These are phyloP conservation scores for Ferdinandea cuprea DNA, from an alignment of 2,888 invertebrate species.

Conservation along the genomic window DNA sequence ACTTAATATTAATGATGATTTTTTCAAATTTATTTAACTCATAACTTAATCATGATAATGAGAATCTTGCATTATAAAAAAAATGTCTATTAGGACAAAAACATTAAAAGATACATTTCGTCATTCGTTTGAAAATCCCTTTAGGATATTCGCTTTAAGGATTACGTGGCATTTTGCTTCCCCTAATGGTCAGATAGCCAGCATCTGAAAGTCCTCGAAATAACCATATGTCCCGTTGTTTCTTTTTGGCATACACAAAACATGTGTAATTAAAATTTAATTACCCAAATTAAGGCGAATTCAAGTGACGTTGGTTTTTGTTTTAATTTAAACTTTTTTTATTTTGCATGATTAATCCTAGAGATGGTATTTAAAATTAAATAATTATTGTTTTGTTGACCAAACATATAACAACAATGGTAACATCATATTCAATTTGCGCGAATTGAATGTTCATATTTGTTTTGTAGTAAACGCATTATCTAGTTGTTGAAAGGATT, in stretches of 20 bases:
- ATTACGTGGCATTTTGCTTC: conserved; percentile 36
- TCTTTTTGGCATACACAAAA: conserved; percentile 29
- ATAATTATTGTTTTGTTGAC: conserved; percentile 26
- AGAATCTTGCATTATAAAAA: too few relatives aligned
- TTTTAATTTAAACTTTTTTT: conserved; percentile 22
- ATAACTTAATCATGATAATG: too few relatives aligned
- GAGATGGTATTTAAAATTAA: conserved; percentile 12
- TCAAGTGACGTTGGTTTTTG: conserved; percentile 6
- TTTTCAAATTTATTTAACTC: too few relatives aligned
- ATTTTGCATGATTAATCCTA: conserved; percentile 21
- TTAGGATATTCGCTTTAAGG: conserved; percentile 31
- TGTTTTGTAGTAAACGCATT: too few relatives aligned
- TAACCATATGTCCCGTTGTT: background rate
- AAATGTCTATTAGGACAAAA: too few relatives aligned
- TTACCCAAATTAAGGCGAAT: conserved; percentile 5
- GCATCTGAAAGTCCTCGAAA: conserved; percentile 5
- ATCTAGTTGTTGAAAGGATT: too few relatives aligned
- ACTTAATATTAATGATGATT: too few relatives aligned
- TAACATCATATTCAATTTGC: too few relatives aligned
- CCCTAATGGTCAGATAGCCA: conserved; percentile 7
- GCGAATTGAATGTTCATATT: too few relatives aligned
- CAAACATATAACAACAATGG: too few relatives aligned
- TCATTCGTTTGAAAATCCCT: conserved; percentile 19
- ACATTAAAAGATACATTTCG: conserved; percentile 20
- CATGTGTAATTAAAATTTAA: conserved; percentile 31